A percentile compares a stretch with the other conserved stretches of the same genome.
These are phyloP conservation scores for Steinernema feltiae DNA, from an alignment of 1,140 invertebrate species.

Conservation along the genomic window DNA sequence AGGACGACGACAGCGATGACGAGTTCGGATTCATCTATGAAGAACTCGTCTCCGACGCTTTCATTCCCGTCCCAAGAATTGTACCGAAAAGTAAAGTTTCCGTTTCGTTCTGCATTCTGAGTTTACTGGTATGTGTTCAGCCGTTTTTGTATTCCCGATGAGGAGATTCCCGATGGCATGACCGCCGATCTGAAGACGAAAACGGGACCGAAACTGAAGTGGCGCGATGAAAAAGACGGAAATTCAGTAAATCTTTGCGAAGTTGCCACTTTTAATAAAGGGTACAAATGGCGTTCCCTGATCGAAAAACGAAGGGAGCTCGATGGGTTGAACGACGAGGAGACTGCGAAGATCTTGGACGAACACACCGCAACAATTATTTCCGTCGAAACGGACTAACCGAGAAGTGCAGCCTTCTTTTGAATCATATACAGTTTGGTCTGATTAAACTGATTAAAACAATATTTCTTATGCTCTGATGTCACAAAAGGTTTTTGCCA, in stretches of 20 bases:
- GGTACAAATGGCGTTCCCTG: neutral
- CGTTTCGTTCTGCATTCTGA: neutral
- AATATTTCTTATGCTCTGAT: no score
- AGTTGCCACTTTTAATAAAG: neutral
- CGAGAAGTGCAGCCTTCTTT: no score
- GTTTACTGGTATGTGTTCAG: neutral
- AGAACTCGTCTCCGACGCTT: neutral
- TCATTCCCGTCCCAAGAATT: neutral
- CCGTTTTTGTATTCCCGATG: neutral
- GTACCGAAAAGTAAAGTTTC: neutral
- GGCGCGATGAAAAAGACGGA: neutral
- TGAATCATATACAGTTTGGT: no score
- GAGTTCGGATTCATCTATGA: neutral
- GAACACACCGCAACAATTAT: neutral
- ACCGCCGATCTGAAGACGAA: neutral
- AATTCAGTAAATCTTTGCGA: neutral
- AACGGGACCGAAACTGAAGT: conserved; percentile 1
- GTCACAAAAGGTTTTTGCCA: no score
- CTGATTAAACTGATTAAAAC: no score
- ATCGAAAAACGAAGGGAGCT: neutral
- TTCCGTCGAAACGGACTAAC: neutral
- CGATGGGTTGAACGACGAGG: neutral
- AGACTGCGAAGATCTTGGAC: neutral
- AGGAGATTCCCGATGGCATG: neutral
- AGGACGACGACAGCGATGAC: neutral